A percentile compares a stretch with the other conserved stretches of the same genome.
These are phyloP conservation scores for Carettochelys insculpta DNA, from an alignment of 2,113 vertebrate genomes.

Conservation along the genomic window DNA sequence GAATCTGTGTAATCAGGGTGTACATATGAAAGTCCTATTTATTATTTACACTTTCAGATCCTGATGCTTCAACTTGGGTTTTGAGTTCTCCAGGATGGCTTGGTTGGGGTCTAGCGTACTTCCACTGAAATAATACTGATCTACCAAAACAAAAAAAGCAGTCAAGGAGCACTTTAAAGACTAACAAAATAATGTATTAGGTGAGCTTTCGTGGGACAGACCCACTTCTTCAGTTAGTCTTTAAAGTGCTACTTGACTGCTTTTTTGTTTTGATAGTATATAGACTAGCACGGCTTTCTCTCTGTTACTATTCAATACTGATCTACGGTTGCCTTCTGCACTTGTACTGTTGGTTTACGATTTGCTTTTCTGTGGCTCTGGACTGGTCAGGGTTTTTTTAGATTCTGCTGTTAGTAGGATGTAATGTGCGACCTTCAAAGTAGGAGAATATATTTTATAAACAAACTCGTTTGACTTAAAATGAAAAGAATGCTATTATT, in stretches of 20 bases:
- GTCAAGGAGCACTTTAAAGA: too few species aligned
- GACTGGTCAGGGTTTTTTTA: constrained; percentile 11
- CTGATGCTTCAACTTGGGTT: rapidly evolving
- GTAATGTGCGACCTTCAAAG: not conserved
- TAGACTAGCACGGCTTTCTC: too few species aligned
- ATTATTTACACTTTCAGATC: not conserved
- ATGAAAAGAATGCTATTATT: not conserved
- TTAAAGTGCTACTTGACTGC: too few species aligned
- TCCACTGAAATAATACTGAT: not conserved
- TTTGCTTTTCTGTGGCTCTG: not conserved
- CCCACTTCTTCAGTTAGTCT: too few species aligned
- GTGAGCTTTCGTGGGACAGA: too few species aligned
- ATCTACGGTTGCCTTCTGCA: rapidly evolving
- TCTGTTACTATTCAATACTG: too few species aligned
- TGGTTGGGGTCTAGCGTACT: rapidly evolving
- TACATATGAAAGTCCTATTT: not conserved
- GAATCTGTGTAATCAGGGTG: not conserved
- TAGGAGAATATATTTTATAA: not conserved
- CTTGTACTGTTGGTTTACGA: not conserved
- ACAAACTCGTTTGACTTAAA: too few species aligned
- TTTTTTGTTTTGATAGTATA: too few species aligned
- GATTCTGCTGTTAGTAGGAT: not conserved
- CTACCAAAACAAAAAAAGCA: too few species aligned
- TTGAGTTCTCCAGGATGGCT: not conserved
- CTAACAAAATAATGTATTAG: too few species aligned